Evolutionary conservation across 1,140 invertebrate species (phyloP).

Genomic region (Lamellibrachia luymesi): DNA sequence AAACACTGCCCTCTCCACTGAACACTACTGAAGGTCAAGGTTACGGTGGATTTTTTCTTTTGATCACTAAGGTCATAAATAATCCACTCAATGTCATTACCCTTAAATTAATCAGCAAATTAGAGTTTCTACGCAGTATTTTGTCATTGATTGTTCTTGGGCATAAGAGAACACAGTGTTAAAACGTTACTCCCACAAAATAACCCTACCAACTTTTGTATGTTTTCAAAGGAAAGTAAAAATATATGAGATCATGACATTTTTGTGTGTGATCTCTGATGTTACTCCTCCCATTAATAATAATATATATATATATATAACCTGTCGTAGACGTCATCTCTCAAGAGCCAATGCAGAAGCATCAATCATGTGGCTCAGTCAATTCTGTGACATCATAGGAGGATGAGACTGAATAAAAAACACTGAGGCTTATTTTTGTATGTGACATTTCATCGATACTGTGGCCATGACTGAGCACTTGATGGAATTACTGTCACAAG

Average conservation of each 20-base stretch:
- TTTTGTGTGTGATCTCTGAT: no score
- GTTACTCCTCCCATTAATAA: no score
- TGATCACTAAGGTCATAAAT: neutral
- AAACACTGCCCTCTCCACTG: neutral
- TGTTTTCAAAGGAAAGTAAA: neutral
- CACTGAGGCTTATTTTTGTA: neutral
- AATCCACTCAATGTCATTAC: neutral
- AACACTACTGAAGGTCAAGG: neutral
- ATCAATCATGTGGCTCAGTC: no score
- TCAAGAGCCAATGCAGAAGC: no score
- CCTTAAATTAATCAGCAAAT: neutral
- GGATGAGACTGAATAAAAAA: no score
- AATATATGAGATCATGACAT: neutral
- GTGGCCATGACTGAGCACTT: neutral
- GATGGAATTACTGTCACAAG: neutral
- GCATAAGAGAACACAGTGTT: neutral
- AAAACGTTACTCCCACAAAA: neutral
- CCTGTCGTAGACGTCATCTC: no score
- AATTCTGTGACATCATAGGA: no score
- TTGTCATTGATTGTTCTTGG: neutral
- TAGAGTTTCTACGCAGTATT: neutral
- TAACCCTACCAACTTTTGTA: neutral
- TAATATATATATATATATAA: no score
- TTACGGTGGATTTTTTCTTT: neutral
- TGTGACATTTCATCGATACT: neutral